These are phyloP conservation scores for Limonius californicus DNA, from an alignment of 1,140 invertebrate genomes.

Conservation along the genomic window DNA sequence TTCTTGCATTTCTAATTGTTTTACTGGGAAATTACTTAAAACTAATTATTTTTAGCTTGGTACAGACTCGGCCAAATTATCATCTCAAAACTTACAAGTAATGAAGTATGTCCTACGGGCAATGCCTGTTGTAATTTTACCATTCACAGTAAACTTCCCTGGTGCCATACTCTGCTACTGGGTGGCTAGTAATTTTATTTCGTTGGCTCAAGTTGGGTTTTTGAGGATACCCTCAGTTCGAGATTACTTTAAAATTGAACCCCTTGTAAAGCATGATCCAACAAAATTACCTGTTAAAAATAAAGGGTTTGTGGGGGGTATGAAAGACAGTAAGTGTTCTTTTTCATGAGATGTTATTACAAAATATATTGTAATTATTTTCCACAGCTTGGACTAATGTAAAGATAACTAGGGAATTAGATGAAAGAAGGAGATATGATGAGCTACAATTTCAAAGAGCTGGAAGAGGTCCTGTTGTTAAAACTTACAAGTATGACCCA, in stretches of 20 bases:
- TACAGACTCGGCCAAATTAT: conserved; percentile 66
- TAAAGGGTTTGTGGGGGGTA: conserved; percentile 71
- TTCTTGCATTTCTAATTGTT: too few relatives aligned
- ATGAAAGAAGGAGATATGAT: conserved; percentile 72
- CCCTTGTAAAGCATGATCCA: conserved; percentile 54
- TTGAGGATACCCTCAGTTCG: conserved; percentile 73
- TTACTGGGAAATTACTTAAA: conserved; percentile 3
- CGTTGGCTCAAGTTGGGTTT: conserved; percentile 75
- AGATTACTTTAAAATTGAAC: conserved; percentile 75
- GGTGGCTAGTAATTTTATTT: conserved; percentile 85
- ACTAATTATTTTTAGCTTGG: conserved; percentile 57
- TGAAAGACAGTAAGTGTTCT: conserved; percentile 81
- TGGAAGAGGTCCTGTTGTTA: conserved; percentile 77
- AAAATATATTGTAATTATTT: too few relatives aligned
- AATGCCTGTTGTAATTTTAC: conserved; percentile 78
- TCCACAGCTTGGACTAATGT: conserved; percentile 80
- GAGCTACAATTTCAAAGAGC: conserved; percentile 76
- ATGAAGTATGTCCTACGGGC: conserved; percentile 72
- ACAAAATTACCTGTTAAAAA: conserved; percentile 60
- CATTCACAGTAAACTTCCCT: conserved; percentile 86
- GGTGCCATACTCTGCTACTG: conserved; percentile 87
- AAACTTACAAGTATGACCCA: conserved; percentile 85
- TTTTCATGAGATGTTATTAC: not conserved
- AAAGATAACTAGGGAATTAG: conserved; percentile 72
- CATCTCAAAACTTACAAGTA: conserved; percentile 58